Percentiles rank a stretch among this genome's conserved stretches.
Conservation (phyloP, 1,140 invertebrate genomes). For the Oncopeltus fasciatus region DNA sequence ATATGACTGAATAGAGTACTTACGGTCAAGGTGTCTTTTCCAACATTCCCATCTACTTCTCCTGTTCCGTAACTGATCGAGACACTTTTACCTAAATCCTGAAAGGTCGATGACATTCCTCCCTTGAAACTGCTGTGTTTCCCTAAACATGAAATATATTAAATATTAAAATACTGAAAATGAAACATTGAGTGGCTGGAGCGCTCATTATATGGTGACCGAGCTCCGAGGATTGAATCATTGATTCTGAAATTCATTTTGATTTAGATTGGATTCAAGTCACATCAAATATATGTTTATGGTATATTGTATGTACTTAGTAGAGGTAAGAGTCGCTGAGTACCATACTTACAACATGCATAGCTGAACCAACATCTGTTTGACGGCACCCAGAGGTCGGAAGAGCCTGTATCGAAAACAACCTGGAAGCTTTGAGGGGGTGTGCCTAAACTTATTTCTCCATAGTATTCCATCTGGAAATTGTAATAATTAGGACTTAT, state of each 20-base stretch:
- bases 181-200: too few species aligned
- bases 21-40: conserved; percentile 12
- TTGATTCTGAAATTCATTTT: too few species aligned
- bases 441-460: conserved; percentile 16
- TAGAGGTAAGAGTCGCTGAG: too few species aligned
- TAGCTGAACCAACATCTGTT: neutral
- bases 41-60: neutral
- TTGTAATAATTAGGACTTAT: too few species aligned
- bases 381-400: conserved; percentile 21
- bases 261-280: too few species aligned
- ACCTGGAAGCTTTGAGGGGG: conserved; percentile 17
- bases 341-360: conserved; percentile 14
- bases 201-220: too few species aligned
- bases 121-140: conserved; percentile 9
- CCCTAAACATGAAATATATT: too few species aligned
- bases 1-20: too few species aligned
- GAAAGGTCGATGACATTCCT: neutral
- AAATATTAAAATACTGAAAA: too few species aligned
- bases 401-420: conserved; percentile 22
- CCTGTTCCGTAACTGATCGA: conserved; percentile 13
- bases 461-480: conserved; percentile 19
- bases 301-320: too few species aligned
- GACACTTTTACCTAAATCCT: conserved; percentile 2
- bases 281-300: too few species aligned
- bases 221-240: too few species aligned